A percentile compares a stretch with the other conserved stretches of the same genome.
These are phyloP conservation scores for Aphrophora alni DNA, from an alignment of 2,888 invertebrate genomes.

Conservation along the genomic window DNA sequence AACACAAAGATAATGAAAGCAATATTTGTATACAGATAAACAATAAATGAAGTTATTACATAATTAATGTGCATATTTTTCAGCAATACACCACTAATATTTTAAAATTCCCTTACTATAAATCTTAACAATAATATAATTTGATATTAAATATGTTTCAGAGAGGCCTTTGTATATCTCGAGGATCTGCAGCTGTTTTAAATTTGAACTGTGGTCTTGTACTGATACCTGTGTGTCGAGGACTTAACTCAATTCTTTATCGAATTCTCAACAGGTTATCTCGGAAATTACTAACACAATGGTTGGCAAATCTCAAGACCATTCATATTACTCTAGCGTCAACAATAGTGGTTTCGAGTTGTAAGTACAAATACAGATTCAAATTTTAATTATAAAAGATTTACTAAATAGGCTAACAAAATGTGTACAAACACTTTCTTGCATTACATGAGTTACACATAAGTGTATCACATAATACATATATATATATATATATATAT, in stretches of 20 bases:
- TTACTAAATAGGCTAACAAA: too few relatives aligned
- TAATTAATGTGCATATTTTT: too few relatives aligned
- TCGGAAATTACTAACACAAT: slow-evolving; percentile 12
- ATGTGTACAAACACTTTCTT: too few relatives aligned
- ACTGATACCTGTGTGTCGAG: slow-evolving; percentile 31
- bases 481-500: too few relatives aligned
- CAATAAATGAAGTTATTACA: too few relatives aligned
- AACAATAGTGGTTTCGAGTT: slow-evolving; percentile 12
- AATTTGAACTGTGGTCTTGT: slow-evolving; percentile 26
- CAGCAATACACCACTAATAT: too few relatives aligned
- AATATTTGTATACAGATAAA: too few relatives aligned
- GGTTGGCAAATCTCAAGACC: slow-evolving; percentile 18
- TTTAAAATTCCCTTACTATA: too few relatives aligned
- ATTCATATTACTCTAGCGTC: slow-evolving; percentile 23
- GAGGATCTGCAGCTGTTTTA: slow-evolving; percentile 29
- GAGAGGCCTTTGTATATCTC: slow-evolving; percentile 28
- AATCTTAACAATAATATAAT: too few relatives aligned
- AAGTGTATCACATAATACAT: neutral
- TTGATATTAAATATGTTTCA: neutral
- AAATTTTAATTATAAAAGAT: too few relatives aligned
- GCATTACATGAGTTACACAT: neutral
- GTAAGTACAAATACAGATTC: too few relatives aligned
- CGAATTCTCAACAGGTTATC: slow-evolving; percentile 17
- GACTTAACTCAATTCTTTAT: slow-evolving; percentile 24
- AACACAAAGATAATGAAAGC: too few relatives aligned